Conservation (phyloP, 2,888 invertebrate genomes). For the Drosophila picticornis region DNA sequence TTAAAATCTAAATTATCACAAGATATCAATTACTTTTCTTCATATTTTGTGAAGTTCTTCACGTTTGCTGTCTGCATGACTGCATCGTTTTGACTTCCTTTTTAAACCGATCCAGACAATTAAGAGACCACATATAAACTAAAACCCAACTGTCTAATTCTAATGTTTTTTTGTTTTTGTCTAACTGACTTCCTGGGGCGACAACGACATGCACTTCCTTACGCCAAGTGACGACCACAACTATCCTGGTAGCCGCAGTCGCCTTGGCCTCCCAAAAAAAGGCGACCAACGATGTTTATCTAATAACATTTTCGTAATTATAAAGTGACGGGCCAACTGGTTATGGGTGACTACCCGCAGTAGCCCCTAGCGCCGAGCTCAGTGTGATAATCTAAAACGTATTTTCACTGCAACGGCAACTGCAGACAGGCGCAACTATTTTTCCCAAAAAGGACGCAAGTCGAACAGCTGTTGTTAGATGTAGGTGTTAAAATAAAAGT, state of each 20-base stretch:
- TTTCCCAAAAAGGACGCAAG: conserved; percentile 27
- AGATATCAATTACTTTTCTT: neutral
- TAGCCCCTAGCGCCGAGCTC: conserved; percentile 15
- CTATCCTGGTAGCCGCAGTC: conserved; percentile 63
- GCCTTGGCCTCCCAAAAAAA: conserved; percentile 7
- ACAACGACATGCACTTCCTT: conserved; percentile 59
- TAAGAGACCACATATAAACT: conserved; percentile 62
- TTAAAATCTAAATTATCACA: too few relatives aligned
- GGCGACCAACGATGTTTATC: conserved; percentile 69
- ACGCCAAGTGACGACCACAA: conserved; percentile 25
- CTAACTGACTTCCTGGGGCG: conserved; percentile 70
- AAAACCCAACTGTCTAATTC: conserved; percentile 41
- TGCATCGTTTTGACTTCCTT: conserved; percentile 30
- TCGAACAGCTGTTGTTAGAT: conserved; percentile 61
- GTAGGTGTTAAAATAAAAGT: conserved; percentile 70
- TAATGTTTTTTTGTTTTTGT: conserved; percentile 9
- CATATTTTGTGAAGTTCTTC: neutral
- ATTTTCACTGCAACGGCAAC: conserved; percentile 60
- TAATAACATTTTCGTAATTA: conserved; percentile 72
- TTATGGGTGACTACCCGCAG: conserved; percentile 70
- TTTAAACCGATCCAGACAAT: conserved; percentile 48
- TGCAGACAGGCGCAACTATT: conserved; percentile 1
- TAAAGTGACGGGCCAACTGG: conserved; percentile 65
- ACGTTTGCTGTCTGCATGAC: conserved; percentile 2
- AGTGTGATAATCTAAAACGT: conserved; percentile 78